phyloP scores from a whole-genome alignment of 2,888 invertebrate species.

The Rhamphomyia laevipes region DNA sequence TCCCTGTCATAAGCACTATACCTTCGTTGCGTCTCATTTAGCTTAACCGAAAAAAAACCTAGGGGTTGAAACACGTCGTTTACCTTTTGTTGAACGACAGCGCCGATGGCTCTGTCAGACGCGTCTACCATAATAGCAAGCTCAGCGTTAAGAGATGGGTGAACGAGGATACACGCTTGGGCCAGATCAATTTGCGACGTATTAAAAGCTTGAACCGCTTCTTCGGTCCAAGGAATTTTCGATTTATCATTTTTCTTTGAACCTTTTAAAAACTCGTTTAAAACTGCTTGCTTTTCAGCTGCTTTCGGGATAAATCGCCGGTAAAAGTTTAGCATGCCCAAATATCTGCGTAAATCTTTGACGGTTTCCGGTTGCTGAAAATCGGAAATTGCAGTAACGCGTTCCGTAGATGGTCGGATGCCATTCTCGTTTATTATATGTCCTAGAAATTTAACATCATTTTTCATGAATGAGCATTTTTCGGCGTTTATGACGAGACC shows the following conservation, averaged over 20 bases:
- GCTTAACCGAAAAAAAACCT: constrained; percentile 2
- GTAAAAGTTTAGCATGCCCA: constrained; percentile 4
- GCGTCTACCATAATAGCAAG: constrained; percentile 3
- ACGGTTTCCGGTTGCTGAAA: constrained; percentile 2
- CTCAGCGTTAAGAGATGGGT: neutral
- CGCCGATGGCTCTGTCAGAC: constrained; percentile 3
- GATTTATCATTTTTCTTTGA: constrained; percentile 6
- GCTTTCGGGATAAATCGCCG: constrained; percentile 2
- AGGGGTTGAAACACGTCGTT: constrained; percentile 2
- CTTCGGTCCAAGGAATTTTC: constrained; percentile 1
- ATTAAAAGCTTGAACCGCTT: constrained; percentile 2
- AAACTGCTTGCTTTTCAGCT: constrained; percentile 1
- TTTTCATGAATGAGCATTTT: neutral
- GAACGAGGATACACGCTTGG: constrained; percentile 3
- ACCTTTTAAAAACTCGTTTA: constrained; percentile 1
- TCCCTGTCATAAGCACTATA: constrained; percentile 6
- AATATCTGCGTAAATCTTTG: neutral
- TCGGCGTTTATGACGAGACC: neutral
- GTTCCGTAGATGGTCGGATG: neutral
- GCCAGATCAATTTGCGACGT: constrained; percentile 7
- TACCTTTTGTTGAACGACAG: constrained; percentile 3
- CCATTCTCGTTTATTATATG: neutral
- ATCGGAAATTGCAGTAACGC: neutral
- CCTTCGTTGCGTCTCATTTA: neutral
- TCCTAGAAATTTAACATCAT: neutral